Evolutionary conservation across 2,797 vertebrate genomes (phyloP), one percentile per base, ranked within the genome.

Genomic region (Enteromius treurensis): DNA sequence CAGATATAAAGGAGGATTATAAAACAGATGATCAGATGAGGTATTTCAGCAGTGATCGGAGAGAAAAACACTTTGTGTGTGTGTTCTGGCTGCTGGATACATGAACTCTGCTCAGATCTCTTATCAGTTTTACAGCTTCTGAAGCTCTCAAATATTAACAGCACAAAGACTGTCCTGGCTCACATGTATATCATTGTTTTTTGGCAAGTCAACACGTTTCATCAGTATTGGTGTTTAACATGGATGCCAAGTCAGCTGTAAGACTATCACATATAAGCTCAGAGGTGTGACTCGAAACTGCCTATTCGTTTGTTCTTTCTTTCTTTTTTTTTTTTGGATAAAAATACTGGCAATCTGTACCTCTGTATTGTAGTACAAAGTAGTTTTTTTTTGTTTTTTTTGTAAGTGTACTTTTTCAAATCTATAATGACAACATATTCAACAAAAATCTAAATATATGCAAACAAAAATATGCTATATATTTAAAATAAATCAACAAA

Each of bases 111-210:
- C 26, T 73, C 79, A 73, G 55, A 62, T 80, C 68, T 49, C 69
- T 81, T 73, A 81, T 74, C 69, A 64, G 79, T 62, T 73, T 73
- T 73, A 81, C 49, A 49, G 42, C 69, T 62, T 60, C 37, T 73
- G 13, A 32, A 34, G 19, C 79, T 73, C 79, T 81, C 69, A 73
- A 81, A 81, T 62, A 73, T 81, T 73, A 73, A 81, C 69, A 62
- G 26, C 5, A 0, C 49, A 62, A 62, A 62, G 55, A 62, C 69
- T 32, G 26, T 32, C n/a, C 55, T 47, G 2, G 4, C 32, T 64
- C 4, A 60, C 26, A 23, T 47, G 17, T 29, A 34, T 21, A 40
- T 17, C 55, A 29, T 4, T 55, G 21, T 29, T 58, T 42, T 42
- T 23, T 34, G 9, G n/a, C 32, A 37, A 69, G 51, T 34, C 32